These are phyloP conservation scores for Halichoeres trimaculatus DNA, from an alignment of 2,113 vertebrate genomes.

Conservation along the genomic window DNA sequence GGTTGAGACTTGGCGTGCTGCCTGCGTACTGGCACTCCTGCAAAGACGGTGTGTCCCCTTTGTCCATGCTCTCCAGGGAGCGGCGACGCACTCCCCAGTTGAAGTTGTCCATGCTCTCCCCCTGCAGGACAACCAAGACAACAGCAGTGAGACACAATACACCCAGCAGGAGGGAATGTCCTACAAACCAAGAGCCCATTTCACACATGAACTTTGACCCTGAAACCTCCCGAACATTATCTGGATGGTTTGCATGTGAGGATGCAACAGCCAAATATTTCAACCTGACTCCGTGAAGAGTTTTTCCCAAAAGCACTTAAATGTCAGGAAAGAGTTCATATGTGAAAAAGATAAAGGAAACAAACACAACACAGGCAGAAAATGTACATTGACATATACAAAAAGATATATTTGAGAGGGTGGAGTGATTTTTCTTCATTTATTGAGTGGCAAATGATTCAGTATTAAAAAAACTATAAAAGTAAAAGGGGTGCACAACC, in stretches of 20 bases:
- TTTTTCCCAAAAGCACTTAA: no score
- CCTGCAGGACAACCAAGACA: constrained; percentile 82
- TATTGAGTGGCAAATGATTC: constrained; percentile 20
- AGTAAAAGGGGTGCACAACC: constrained; percentile 44
- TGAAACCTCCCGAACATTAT: no score
- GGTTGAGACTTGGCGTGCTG: constrained; percentile 96
- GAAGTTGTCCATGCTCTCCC: constrained; percentile 99
- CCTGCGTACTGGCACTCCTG: constrained; percentile 95
- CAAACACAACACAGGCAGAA: constrained; percentile 19
- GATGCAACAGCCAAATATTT: no score
- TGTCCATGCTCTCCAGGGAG: constrained; percentile 98
- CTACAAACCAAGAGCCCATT: background rate
- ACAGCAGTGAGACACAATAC: constrained; percentile 41
- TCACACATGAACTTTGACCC: no score
- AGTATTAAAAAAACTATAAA: constrained; percentile 24
- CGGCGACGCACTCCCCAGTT: constrained; percentile 98
- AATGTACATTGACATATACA: background rate
- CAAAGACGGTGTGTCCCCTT: constrained; percentile 95
- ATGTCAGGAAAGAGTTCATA: no score
- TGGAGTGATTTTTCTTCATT: constrained; percentile 5
- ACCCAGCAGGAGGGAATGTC: background rate
- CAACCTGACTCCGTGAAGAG: no score
- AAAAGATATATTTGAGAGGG: background rate
- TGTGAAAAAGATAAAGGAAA: background rate
- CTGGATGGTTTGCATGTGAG: no score